A percentile compares a stretch with the other conserved stretches of the same genome.
Evolutionary conservation across 2,888 invertebrate genomes (phyloP).

Genomic region (Melipona bicolor): DNA sequence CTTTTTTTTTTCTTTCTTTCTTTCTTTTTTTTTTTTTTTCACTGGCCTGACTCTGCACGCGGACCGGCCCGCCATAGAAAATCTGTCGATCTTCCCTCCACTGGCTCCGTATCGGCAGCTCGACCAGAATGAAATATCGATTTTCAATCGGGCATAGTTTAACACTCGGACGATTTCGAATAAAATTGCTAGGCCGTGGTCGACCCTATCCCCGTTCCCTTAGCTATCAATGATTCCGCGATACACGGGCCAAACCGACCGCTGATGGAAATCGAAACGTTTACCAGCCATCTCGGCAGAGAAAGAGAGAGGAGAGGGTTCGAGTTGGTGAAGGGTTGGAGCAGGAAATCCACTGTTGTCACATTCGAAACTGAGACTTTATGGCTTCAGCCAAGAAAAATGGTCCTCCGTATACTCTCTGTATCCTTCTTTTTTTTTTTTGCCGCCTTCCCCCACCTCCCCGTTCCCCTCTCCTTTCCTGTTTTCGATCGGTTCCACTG

Average conservation of each 20-base stretch:
- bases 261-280: constrained; percentile 66
- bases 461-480: neutral
- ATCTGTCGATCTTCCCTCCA: constrained; percentile 60
- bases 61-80: constrained; percentile 60
- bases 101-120: constrained; percentile 60
- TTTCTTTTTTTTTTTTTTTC: constrained; percentile 28
- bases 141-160: constrained; percentile 78
- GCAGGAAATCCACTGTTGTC: constrained; percentile 56
- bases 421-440: constrained; percentile 34
- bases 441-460: constrained; percentile 5
- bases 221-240: constrained; percentile 55
- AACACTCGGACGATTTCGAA: constrained; percentile 78
- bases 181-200: constrained; percentile 73
- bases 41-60: constrained; percentile 29
- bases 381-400: constrained; percentile 70
- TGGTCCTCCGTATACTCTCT: constrained; percentile 46
- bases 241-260: constrained; percentile 56
- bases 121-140: constrained; percentile 76
- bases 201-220: constrained; percentile 51
- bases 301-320: neutral
- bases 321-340: constrained; percentile 6
- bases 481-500: constrained; percentile 47
- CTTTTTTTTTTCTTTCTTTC: too few species aligned
- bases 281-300: constrained; percentile 53
- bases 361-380: constrained; percentile 60